phyloP scores from a whole-genome alignment of 2,888 invertebrate genomes.

The Craniophora ligustri region DNA sequence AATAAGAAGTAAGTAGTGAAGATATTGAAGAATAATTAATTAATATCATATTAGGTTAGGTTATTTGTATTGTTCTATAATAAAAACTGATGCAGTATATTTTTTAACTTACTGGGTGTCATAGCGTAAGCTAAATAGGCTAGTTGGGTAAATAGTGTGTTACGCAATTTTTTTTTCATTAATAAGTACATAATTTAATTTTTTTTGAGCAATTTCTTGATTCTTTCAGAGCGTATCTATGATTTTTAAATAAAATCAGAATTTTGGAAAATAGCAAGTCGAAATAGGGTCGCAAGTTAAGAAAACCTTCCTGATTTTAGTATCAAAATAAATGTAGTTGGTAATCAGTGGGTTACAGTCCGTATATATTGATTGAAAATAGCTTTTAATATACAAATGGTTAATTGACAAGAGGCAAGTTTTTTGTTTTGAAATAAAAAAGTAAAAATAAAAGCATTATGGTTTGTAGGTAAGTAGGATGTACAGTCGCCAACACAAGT shows the following conservation, averaged over 20 bases:
- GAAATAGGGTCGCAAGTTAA: not conserved
- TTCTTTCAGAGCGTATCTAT: slow-evolving; percentile 5
- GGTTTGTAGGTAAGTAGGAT: slow-evolving; percentile 46
- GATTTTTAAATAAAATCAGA: not conserved
- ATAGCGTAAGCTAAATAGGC: slow-evolving; percentile 25
- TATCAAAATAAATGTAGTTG: not conserved
- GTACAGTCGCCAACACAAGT: slow-evolving; percentile 59
- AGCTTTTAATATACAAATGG: slow-evolving; percentile 7
- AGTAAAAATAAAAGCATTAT: slow-evolving; percentile 10
- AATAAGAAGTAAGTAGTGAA: no score
- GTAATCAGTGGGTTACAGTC: not conserved
- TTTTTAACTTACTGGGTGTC: slow-evolving; percentile 13
- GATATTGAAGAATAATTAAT: no score
- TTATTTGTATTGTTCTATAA: not conserved
- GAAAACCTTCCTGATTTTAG: slow-evolving; percentile 6
- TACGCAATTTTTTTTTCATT: not conserved
- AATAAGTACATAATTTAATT: no score
- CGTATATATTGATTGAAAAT: slow-evolving; percentile 15
- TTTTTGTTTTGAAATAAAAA: not conserved
- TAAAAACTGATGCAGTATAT: slow-evolving; percentile 47
- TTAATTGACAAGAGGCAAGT: slow-evolving; percentile 28
- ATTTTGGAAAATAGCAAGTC: not conserved
- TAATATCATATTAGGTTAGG: no score
- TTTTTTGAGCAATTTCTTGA: slow-evolving; percentile 49
- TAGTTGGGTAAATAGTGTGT: slow-evolving; percentile 4